A percentile compares a stretch with the other conserved stretches of the same genome.
Evolutionary conservation across 2,113 vertebrate genomes (phyloP).

Genomic region (Microcebus tavaratra): DNA sequence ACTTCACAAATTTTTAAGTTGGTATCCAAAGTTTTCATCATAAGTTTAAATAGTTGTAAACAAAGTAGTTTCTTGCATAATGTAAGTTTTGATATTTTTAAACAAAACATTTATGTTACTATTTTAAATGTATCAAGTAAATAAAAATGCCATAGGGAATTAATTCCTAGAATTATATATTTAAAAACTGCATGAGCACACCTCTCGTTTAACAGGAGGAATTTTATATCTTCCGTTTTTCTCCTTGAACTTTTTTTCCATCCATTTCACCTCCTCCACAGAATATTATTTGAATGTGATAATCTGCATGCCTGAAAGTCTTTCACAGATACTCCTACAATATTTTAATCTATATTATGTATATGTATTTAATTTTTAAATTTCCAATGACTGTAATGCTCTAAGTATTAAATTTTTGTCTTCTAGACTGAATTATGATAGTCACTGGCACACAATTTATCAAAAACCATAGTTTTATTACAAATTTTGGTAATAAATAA

Average conservation of each 20-base stretch:
- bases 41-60: conserved; percentile 43
- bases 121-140: conserved; percentile 33
- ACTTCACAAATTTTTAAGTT: neutral
- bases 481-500: conserved; percentile 3
- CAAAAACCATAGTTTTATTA: neutral
- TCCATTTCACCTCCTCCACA: neutral
- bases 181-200: neutral
- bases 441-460: conserved; percentile 16
- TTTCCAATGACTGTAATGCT: neutral
- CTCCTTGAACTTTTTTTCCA: neutral
- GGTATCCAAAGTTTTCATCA: conserved; percentile 1
- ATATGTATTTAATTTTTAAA: neutral
- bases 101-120: conserved; percentile 15
- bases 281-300: neutral
- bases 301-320: neutral
- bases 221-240: neutral
- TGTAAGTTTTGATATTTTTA: neutral
- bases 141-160: neutral
- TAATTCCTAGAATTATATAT: neutral
- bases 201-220: neutral
- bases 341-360: neutral
- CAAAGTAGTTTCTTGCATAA: neutral
- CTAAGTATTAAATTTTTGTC: neutral
- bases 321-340: neutral
- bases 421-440: conserved; percentile 22